A percentile compares a stretch with the other conserved stretches of the same genome.
These are phyloP conservation scores for Dicentrarchus labrax DNA, from an alignment of 2,113 vertebrate species.

Conservation along the genomic window DNA sequence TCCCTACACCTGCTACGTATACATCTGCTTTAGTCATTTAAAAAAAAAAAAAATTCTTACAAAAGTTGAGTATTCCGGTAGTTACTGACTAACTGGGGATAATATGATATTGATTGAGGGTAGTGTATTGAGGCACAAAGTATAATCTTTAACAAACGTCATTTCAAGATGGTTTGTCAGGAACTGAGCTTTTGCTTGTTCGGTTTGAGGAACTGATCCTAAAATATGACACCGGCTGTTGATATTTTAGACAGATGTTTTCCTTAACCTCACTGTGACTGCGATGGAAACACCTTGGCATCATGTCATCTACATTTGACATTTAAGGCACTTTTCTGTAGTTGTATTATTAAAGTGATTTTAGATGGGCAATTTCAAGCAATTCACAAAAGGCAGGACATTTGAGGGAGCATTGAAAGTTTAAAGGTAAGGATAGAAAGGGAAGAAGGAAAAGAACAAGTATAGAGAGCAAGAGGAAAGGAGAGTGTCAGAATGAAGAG, in stretches of 20 bases:
- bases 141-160: background rate
- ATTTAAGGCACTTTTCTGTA: background rate
- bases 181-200: background rate
- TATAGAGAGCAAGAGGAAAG: background rate
- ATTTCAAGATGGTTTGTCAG: background rate
- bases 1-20: background rate
- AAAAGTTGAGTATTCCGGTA: background rate
- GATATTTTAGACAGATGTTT: background rate
- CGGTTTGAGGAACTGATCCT: background rate
- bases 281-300: background rate
- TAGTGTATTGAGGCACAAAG: background rate
- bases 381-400: background rate
- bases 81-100: background rate
- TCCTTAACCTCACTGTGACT: background rate
- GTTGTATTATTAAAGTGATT: background rate
- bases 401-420: slow-evolving; percentile 1
- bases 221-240: too few relatives aligned
- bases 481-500: background rate
- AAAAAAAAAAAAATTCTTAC: too few relatives aligned
- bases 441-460: background rate
- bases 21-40: background rate
- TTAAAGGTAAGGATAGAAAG: slow-evolving; percentile 7
- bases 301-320: background rate
- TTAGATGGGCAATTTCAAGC: background rate
- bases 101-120: background rate